Evolutionary conservation across 2,888 invertebrate genomes (phyloP).

Genomic region (Arctia plantaginis): DNA sequence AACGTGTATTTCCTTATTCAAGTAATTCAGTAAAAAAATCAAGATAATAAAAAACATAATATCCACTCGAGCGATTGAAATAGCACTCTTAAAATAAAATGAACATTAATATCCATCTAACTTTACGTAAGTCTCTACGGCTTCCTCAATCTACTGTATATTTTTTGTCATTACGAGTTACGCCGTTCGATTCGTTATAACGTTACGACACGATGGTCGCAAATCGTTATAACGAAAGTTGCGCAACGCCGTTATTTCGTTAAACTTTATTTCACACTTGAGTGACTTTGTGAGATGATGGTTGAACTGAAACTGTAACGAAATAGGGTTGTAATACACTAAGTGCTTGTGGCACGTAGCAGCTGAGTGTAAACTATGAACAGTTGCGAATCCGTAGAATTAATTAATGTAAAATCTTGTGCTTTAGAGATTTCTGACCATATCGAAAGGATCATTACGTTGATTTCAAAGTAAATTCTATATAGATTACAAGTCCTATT

Average conservation of each 20-base stretch:
- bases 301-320: slow-evolving; percentile 24
- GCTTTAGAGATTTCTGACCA: neutral
- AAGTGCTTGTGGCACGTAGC: neutral
- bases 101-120: slow-evolving; percentile 24
- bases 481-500: neutral
- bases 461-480: neutral
- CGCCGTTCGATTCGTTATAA: slow-evolving; percentile 57
- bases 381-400: neutral
- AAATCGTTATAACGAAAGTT: slow-evolving; percentile 66
- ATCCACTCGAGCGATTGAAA: slow-evolving; percentile 22
- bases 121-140: slow-evolving; percentile 50
- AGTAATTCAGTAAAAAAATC: neutral
- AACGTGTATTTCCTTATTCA: neutral
- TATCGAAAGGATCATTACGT: neutral
- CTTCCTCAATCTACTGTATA: slow-evolving; percentile 52
- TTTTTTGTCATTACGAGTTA: slow-evolving; percentile 62
- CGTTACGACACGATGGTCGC: slow-evolving; percentile 54
- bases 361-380: neutral
- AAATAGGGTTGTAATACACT: slow-evolving; percentile 22
- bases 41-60: slow-evolving; percentile 3
- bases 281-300: slow-evolving; percentile 54
- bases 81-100: slow-evolving; percentile 33
- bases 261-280: slow-evolving; percentile 77
- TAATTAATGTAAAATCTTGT: neutral
- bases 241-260: slow-evolving; percentile 65